Conservation (phyloP, 2,113 vertebrate genomes). For the Vulpes lagopus region DNA sequence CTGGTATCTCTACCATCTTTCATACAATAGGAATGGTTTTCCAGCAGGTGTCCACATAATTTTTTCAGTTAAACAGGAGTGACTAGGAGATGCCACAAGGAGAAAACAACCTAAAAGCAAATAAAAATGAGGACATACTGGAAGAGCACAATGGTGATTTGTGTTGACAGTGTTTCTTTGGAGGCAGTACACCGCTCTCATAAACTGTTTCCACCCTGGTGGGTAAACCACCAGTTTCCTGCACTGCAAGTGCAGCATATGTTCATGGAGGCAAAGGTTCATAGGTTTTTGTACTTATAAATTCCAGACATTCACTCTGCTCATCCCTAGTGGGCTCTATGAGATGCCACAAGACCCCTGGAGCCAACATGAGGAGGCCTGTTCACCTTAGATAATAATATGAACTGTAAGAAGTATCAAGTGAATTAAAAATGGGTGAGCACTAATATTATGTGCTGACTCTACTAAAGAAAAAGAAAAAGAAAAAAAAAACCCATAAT, state of each 20-base stretch:
- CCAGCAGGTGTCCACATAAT: not conserved
- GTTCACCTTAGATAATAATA: not conserved
- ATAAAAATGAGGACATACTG: not conserved
- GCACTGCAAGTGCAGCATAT: not conserved
- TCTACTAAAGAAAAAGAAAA: not conserved
- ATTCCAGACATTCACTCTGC: not conserved
- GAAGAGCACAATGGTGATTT: not conserved
- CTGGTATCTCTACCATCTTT: not conserved
- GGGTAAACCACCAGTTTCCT: not conserved
- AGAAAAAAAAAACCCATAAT: not conserved
- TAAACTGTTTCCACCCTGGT: not conserved
- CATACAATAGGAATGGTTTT: not conserved
- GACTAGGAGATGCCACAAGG: not conserved
- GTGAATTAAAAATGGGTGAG: not conserved
- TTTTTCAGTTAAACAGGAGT: slow-evolving; percentile 14
- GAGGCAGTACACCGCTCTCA: not conserved
- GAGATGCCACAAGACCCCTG: not conserved
- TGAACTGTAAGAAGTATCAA: not conserved
- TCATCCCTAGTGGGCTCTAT: not conserved
- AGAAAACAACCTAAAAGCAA: not conserved
- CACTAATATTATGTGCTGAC: not conserved
- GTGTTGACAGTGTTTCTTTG: not conserved
- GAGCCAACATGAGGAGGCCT: not conserved
- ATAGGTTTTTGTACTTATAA: not conserved
- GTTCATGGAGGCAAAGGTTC: not conserved